Conservation (phyloP, 2,888 invertebrate species). For the Xestia sexstrigata region DNA sequence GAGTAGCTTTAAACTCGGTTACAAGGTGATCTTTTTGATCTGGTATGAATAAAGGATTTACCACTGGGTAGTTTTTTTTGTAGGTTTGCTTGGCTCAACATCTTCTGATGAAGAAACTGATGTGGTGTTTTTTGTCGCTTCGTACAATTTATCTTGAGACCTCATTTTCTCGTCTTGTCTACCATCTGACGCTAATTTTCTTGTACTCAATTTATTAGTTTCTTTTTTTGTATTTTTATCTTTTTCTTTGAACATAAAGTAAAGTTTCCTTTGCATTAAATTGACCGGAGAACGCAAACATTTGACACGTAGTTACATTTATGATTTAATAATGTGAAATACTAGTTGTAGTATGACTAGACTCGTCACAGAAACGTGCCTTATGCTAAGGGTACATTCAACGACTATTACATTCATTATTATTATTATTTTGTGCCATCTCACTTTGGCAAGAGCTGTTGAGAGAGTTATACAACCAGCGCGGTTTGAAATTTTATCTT, state of each 20-base stretch:
- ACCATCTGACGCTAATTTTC: background rate
- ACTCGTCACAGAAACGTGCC: conserved; percentile 83
- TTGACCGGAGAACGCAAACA: conserved; percentile 67
- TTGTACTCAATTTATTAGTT: background rate
- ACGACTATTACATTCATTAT: conserved; percentile 72
- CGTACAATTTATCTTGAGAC: background rate
- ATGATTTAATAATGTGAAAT: conserved; percentile 67
- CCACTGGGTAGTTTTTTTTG: no score
- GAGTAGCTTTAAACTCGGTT: no score
- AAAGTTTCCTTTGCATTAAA: conserved; percentile 56
- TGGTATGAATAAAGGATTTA: background rate
- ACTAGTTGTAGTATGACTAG: conserved; percentile 80
- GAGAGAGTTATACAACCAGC: conserved; percentile 34
- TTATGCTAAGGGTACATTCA: conserved; percentile 82
- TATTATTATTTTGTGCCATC: conserved; percentile 79
- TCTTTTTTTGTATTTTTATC: conserved; percentile 12
- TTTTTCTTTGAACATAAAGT: conserved; percentile 1
- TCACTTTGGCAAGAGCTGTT: conserved; percentile 67
- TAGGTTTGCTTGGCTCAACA: no score
- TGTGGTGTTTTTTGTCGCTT: background rate
- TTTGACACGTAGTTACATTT: conserved; percentile 73
- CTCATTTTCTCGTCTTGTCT: background rate
- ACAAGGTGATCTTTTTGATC: background rate
- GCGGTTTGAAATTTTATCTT: background rate
- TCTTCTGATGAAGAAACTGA: no score